phyloP scores from a whole-genome alignment of 2,888 invertebrate genomes.

The Norana najaformis region DNA sequence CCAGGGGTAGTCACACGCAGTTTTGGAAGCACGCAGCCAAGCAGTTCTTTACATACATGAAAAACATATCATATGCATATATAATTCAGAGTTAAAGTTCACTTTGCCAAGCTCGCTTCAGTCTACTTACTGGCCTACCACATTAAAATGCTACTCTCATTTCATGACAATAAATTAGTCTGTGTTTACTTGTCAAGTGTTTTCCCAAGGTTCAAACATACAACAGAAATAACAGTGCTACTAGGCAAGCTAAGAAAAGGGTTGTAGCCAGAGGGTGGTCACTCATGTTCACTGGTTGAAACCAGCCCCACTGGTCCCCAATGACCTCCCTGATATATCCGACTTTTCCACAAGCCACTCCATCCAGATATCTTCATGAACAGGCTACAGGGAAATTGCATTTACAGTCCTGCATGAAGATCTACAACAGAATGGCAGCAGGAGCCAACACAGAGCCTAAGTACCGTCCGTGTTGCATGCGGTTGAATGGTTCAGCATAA shows the following conservation, averaged over 20 bases:
- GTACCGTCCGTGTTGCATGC: neutral
- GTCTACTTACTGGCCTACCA: neutral
- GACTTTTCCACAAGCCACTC: neutral
- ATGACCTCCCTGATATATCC: neutral
- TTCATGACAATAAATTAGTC: neutral
- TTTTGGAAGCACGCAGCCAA: too few relatives aligned
- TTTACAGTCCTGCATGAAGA: neutral
- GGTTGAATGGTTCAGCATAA: neutral
- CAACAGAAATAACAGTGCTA: neutral
- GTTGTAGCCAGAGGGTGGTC: neutral
- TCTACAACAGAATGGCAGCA: neutral
- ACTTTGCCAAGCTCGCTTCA: neutral
- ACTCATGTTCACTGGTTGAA: neutral
- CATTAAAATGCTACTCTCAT: neutral
- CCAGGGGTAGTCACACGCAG: too few relatives aligned
- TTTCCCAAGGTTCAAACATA: neutral
- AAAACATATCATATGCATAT: neutral
- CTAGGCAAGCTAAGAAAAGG: neutral
- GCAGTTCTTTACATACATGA: too few relatives aligned
- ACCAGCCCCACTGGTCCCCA: neutral
- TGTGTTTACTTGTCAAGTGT: neutral
- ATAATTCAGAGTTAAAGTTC: neutral
- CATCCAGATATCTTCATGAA: neutral
- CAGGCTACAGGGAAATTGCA: neutral
- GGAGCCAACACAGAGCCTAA: neutral